Percentiles rank a stretch among this genome's conserved stretches.
These are phyloP conservation scores for Pipistrellus pygmaeus DNA, from an alignment of 2,797 vertebrate species.

Conservation along the genomic window DNA sequence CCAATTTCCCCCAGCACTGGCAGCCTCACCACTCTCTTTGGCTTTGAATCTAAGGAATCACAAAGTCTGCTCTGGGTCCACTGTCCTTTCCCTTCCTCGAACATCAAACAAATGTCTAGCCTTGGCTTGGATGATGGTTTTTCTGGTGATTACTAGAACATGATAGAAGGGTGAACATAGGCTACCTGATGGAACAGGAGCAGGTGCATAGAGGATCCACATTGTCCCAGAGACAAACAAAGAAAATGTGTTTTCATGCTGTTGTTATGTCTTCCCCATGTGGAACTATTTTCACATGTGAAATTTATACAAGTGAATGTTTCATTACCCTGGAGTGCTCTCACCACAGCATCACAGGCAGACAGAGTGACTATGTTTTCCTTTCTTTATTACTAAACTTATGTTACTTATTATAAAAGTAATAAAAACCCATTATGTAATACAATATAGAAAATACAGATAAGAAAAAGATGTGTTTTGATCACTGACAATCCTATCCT, in stretches of 20 bases:
- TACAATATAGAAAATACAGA: background rate
- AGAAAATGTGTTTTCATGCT: background rate
- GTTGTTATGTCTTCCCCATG: background rate
- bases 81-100: background rate
- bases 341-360: background rate
- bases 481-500: background rate
- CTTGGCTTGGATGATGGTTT: background rate
- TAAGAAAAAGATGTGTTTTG: background rate
- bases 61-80: background rate
- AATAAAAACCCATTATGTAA: background rate
- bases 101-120: background rate
- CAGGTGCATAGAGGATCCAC: background rate
- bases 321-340: background rate
- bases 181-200: background rate
- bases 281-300: background rate
- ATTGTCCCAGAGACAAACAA: background rate
- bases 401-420: background rate
- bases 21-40: background rate
- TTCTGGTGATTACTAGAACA: background rate
- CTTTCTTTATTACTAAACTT: background rate
- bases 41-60: conserved; percentile 38
- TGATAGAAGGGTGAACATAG: background rate
- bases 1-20: background rate
- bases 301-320: background rate
- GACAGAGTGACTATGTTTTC: background rate